phyloP scores from a whole-genome alignment of 2,888 invertebrate species.

The Camptogramma bilineatum region DNA sequence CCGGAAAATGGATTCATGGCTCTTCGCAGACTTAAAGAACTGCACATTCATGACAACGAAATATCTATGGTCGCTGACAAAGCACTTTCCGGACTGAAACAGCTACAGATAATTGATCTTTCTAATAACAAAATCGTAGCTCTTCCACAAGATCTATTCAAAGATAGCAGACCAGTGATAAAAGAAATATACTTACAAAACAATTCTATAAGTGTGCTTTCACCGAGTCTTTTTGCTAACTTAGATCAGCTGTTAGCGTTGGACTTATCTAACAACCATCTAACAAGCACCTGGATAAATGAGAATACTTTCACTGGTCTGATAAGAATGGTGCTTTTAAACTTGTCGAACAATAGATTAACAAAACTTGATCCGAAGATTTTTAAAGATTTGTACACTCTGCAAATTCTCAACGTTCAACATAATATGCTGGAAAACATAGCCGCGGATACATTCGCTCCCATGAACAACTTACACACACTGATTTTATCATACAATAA shows the following conservation, averaged over 20 bases:
- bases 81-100: constrained; percentile 92
- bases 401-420: constrained; percentile 94
- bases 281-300: constrained; percentile 95
- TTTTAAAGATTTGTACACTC: constrained; percentile 93
- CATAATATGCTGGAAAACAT: constrained; percentile 93
- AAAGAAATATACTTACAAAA: constrained; percentile 96
- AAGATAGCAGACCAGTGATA: constrained; percentile 91
- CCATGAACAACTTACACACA: constrained; percentile 96
- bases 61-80: constrained; percentile 95
- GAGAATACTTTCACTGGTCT: constrained; percentile 94
- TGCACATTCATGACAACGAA: constrained; percentile 95
- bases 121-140: constrained; percentile 96
- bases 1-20: constrained; percentile 93
- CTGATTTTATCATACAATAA: constrained; percentile 94
- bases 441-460: constrained; percentile 94
- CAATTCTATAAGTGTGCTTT: constrained; percentile 94
- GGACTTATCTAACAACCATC: constrained; percentile 94
- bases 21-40: constrained; percentile 90
- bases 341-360: constrained; percentile 94
- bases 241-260: constrained; percentile 92
- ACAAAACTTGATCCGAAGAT: constrained; percentile 92
- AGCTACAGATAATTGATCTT: constrained; percentile 93
- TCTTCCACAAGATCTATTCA: constrained; percentile 93
- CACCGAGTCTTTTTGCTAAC: constrained; percentile 94
- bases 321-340: constrained; percentile 94